These are phyloP conservation scores for Pyrrhura leucotis DNA, from an alignment of 2,797 vertebrate genomes.

Conservation along the genomic window DNA sequence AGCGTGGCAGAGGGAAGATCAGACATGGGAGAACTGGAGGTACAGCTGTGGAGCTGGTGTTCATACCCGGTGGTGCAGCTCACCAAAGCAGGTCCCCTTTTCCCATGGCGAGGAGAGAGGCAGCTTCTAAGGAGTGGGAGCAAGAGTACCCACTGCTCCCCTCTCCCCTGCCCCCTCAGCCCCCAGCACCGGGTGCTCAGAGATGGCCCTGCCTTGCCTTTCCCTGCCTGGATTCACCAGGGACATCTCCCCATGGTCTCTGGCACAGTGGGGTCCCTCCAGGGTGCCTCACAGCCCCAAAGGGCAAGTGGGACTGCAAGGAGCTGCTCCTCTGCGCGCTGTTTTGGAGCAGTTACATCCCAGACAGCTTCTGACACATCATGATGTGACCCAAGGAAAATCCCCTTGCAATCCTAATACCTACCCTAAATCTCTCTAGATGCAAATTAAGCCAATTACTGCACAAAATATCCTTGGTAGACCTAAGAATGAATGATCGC, in stretches of 20 bases:
- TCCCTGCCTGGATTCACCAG: fast-evolving
- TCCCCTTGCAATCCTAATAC: neutral
- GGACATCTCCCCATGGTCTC: neutral
- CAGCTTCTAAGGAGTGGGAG: neutral
- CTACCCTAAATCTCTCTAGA: neutral
- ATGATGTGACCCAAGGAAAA: neutral
- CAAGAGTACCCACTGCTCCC: neutral
- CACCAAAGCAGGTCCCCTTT: neutral
- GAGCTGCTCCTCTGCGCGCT: neutral
- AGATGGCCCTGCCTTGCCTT: neutral
- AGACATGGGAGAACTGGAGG: neutral
- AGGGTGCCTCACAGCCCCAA: neutral
- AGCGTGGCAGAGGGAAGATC: neutral
- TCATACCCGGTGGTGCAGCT: neutral
- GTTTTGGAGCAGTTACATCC: neutral
- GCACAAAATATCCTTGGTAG: neutral
- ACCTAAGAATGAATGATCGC: neutral
- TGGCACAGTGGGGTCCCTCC: neutral
- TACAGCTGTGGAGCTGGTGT: neutral
- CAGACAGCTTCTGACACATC: neutral
- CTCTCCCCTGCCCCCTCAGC: neutral
- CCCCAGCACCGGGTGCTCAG: fast-evolving
- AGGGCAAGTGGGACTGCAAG: neutral
- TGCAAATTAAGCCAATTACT: slow-evolving; percentile 1
- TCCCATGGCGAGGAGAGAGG: neutral